phyloP scores from a whole-genome alignment of 2,797 vertebrate species.

The Prionace glauca region DNA sequence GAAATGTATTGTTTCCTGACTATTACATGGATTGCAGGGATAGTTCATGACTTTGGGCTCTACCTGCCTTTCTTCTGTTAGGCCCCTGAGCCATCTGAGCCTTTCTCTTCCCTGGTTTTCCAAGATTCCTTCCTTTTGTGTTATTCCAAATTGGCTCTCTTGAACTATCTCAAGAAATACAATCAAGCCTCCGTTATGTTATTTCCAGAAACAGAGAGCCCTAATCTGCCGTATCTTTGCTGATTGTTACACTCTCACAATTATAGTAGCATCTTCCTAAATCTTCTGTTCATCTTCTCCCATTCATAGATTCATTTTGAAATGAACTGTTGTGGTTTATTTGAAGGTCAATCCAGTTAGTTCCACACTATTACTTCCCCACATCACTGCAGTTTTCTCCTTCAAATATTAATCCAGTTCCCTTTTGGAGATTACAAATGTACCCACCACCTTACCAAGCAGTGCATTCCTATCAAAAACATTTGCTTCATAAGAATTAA shows the following conservation, averaged over 20 bases:
- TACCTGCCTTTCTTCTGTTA: too few species aligned
- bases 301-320: too few species aligned
- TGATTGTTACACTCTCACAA: neutral
- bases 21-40: neutral
- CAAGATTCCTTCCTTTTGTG: neutral
- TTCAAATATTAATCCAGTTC: too few species aligned
- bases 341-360: too few species aligned
- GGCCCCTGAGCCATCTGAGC: neutral
- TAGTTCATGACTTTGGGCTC: neutral
- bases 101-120: neutral
- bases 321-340: too few species aligned
- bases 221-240: neutral
- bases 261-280: neutral
- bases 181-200: neutral
- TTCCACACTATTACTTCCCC: too few species aligned
- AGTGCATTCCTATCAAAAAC: too few species aligned
- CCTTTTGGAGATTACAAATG: too few species aligned
- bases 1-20: neutral
- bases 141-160: neutral
- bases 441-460: too few species aligned
- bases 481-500: too few species aligned
- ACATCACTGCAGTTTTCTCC: too few species aligned
- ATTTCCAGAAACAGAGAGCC: neutral
- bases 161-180: neutral
- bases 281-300: neutral